Evolutionary conservation across 2,113 vertebrate species (phyloP), one percentile per base, ranked within the genome.

Genomic region (Heliornis fulica): DNA sequence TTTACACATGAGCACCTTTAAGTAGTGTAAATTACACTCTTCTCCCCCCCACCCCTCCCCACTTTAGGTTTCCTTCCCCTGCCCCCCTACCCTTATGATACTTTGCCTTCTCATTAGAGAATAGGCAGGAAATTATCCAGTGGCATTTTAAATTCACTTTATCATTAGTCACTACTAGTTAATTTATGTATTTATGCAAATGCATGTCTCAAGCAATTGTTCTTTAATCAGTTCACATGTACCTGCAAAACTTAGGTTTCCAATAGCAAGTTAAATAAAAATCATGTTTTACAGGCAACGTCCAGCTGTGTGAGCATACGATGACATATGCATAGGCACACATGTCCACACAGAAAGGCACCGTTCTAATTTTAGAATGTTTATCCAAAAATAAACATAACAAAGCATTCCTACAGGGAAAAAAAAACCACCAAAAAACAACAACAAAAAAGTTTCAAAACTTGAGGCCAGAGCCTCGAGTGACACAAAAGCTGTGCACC

Each of bases 1-100:
- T 96, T 94, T 89, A 96, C 90, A 95, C 87, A 69, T 91, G 76
- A 87, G 40, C 60, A 97, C 87, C 89, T 97, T 97, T 96, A 97
- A 87, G 60, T 5, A 13, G 57, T 19, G 40, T 83, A 93, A 94
- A 96, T 83, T 94, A 74, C n/a, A 50, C 26, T 74, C 65, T 83
- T 56, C 40, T 46, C 21, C 46, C 46, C 46, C 45, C 7, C 10
- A 17, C 20, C 7, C 5, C 5, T 7, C 53, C 60, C 85, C 50
- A n/a, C 75, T 92, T 88, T 70, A 71, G 6, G 34, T 63, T 94
- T 90, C 56, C n/a, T 90, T 93, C 71, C 43, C 51, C 68, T 84
- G 11, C 34, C 22, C 71, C 68, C 43, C 36, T 51, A 50, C 59
- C 80, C 45, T 79, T 56, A 57, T 12, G 19, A 75, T 83, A 72